phyloP scores from a whole-genome alignment of 2,797 vertebrate genomes.

The Basileuterus tristriatus region DNA sequence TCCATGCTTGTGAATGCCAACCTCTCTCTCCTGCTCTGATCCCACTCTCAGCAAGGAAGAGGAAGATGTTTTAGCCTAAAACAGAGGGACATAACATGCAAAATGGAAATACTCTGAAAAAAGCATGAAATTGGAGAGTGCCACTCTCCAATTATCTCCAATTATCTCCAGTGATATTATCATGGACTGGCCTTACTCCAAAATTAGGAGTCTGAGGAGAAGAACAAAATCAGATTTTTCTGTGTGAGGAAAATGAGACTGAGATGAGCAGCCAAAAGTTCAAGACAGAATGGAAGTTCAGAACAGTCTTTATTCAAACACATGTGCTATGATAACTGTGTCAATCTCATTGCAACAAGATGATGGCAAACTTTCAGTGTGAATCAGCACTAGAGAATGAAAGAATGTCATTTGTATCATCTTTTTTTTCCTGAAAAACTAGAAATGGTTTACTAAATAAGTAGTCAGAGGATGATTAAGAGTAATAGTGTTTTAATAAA shows the following conservation, averaged over 20 bases:
- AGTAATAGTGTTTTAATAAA: not conserved
- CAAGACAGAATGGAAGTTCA: not conserved
- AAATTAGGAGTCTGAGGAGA: not conserved
- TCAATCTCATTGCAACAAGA: not conserved
- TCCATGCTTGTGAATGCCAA: not conserved
- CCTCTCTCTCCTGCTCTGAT: not conserved
- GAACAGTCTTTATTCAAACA: not conserved
- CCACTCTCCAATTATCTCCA: too few species aligned
- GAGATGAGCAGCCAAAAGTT: not conserved
- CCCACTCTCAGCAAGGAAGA: not conserved
- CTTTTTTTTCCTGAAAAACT: not conserved
- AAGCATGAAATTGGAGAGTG: rapidly evolving
- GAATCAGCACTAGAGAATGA: not conserved
- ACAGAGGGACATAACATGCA: not conserved
- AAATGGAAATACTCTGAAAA: not conserved
- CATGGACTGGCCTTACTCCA: not conserved
- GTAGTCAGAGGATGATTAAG: not conserved
- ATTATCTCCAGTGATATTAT: not conserved
- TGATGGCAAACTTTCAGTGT: not conserved
- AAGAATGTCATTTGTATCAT: not conserved
- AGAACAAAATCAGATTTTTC: not conserved
- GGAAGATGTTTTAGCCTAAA: not conserved
- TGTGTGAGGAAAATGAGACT: not conserved
- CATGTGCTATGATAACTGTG: not conserved
- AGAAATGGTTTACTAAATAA: not conserved